phyloP scores from a whole-genome alignment of 2,888 invertebrate species.

The Podabrus alpinus region DNA sequence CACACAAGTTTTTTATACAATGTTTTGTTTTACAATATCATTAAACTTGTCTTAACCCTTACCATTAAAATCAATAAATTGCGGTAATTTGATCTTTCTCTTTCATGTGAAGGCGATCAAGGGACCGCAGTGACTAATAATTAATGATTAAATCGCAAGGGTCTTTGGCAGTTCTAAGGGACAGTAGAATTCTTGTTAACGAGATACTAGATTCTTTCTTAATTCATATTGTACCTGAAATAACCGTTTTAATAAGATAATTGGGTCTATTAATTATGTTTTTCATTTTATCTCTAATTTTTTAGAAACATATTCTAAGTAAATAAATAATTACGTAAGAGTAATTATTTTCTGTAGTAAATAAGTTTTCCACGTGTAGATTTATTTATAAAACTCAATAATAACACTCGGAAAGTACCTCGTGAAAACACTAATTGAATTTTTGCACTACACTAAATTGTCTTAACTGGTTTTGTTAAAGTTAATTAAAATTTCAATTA shows the following conservation, averaged over 20 bases:
- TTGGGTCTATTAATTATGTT: background rate
- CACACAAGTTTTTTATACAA: too few species aligned
- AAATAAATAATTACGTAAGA: background rate
- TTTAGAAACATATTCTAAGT: background rate
- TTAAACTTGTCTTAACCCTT: background rate
- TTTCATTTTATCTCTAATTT: background rate
- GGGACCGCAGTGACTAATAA: constrained; percentile 32
- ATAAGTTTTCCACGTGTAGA: background rate
- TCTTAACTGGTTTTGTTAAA: constrained; percentile 6
- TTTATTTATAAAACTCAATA: background rate
- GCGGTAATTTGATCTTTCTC: constrained; percentile 29
- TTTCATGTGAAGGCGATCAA: constrained; percentile 21
- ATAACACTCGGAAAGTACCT: constrained; percentile 1
- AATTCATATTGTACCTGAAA: background rate
- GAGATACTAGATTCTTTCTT: background rate
- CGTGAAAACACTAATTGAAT: constrained; percentile 10
- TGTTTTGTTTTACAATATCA: too few species aligned
- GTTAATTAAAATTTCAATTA: constrained; percentile 14
- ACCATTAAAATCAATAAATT: constrained; percentile 27
- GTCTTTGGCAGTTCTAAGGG: background rate
- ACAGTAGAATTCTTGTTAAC: background rate
- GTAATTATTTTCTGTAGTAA: background rate
- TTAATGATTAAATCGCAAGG: constrained; percentile 35
- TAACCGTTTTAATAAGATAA: background rate
- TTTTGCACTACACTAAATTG: constrained; percentile 9